A percentile compares a stretch with the other conserved stretches of the same genome.
Conservation (phyloP, 2,888 invertebrate species). For the Ferdinandea cuprea region DNA sequence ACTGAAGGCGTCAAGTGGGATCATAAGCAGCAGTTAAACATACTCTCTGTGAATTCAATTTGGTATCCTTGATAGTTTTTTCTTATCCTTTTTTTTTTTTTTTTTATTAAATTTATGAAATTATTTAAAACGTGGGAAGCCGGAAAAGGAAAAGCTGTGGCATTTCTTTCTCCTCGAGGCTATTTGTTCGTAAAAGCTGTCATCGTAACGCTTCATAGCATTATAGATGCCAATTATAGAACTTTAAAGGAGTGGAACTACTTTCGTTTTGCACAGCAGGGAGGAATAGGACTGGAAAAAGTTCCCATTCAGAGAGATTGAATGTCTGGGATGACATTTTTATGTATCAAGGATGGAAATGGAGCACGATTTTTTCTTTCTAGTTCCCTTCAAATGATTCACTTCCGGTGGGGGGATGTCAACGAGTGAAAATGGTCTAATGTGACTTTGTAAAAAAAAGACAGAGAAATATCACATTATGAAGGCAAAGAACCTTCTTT, state of each 20-base stretch:
- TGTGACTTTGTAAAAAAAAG: not conserved
- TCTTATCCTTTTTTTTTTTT: not conserved
- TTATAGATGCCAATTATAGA: not conserved
- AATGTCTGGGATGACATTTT: slow-evolving; percentile 14
- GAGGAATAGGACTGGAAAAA: not conserved
- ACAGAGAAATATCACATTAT: not conserved
- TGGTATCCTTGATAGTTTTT: not conserved
- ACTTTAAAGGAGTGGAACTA: slow-evolving; percentile 1
- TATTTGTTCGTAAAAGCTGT: not conserved
- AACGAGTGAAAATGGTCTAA: slow-evolving; percentile 8
- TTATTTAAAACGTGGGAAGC: slow-evolving; percentile 10
- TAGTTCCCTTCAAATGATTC: slow-evolving; percentile 22
- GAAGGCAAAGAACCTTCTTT: slow-evolving; percentile 1
- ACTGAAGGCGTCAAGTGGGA: slow-evolving; percentile 20
- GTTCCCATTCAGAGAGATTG: not conserved
- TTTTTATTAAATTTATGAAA: slow-evolving; percentile 8
- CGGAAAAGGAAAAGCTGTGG: not conserved
- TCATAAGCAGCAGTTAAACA: not conserved
- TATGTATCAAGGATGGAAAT: slow-evolving; percentile 9
- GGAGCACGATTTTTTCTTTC: slow-evolving; percentile 4
- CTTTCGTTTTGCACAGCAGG: not conserved
- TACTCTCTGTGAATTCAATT: slow-evolving; percentile 9
- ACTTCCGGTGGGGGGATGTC: slow-evolving; percentile 34
- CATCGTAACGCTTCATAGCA: slow-evolving; percentile 6
- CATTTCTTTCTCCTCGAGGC: not conserved